Evolutionary conservation across 2,113 vertebrate genomes (phyloP), one percentile per base, ranked within the genome.

Genomic region (Gyps fulvus): DNA sequence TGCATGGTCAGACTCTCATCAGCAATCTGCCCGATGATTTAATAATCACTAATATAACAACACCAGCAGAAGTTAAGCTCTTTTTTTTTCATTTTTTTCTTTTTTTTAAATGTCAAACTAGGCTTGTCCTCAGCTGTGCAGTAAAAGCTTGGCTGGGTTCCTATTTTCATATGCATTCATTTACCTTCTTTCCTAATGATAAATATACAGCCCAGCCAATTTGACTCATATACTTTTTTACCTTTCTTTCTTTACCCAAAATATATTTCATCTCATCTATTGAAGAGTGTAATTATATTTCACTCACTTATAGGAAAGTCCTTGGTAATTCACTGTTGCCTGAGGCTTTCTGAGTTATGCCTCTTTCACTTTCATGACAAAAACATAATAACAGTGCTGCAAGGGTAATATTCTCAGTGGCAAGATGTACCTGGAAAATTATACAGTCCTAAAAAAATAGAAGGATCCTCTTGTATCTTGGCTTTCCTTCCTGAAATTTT

Each of bases 231-330:
- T 45, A 61, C 38, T 74, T 89, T 94, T 79, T 82, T 79, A 92
- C 32, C 40, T 92, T 92, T 32, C 40, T 78, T 95, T 83, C 76
- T 90, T 69, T 59, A 87, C 50, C 58, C 25, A 96, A 98, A 97
- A 95, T 96, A 94, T 87, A 91, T 96, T 95, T 85, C 90, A 23
- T 92, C 82, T 97, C 54, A 66, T 47, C 71, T 96, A 65, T 18
- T 95, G 87, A 97, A 85, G 43, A 97, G 71, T 78, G 76, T 97
- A 98, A 97, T 98, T 97, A 97, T 63, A 61, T 97, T 97, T 98
- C 94, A 72, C 36, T 96, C 66, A 76, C 55, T 95, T 96, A 61
- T 74, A 90, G 87, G 70, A 95, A 97, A 97, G 82, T 97, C 92
- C 81, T 83, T 92, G 79, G 94, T 92, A 97, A 96, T 92, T 97